phyloP scores from a whole-genome alignment of 64 coral and sea anemone genomes.

The Pocillopora verrucosa region DNA sequence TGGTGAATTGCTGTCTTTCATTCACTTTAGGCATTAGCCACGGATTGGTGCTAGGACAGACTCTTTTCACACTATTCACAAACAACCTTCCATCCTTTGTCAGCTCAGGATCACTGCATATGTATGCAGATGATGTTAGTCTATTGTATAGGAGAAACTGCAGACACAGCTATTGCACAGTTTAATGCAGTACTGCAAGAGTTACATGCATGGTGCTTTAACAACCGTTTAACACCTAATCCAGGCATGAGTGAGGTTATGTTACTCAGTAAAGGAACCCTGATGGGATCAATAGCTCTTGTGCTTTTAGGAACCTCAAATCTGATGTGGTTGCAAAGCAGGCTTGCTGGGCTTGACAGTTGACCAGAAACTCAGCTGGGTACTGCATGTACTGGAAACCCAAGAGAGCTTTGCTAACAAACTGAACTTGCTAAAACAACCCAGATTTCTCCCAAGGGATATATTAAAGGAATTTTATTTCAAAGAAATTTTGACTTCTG shows the following conservation, averaged over 20 bases:
- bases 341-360: conserved; percentile 26
- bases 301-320: neutral
- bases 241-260: too few relatives aligned
- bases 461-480: too few relatives aligned
- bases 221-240: neutral
- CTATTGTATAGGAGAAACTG: neutral
- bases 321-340: conserved; percentile 14
- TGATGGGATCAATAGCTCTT: neutral
- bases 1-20: neutral
- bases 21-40: conserved; percentile 4
- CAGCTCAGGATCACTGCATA: neutral
- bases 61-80: conserved; percentile 33
- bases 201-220: neutral
- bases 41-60: conserved; percentile 31
- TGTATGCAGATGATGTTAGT: conserved; percentile 27
- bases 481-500: too few relatives aligned
- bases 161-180: neutral
- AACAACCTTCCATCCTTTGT: conserved; percentile 49
- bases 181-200: neutral
- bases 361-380: conserved; percentile 8
- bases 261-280: neutral
- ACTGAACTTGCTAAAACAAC: too few relatives aligned
- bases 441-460: too few relatives aligned
- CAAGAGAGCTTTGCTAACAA: too few relatives aligned
- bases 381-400: too few relatives aligned